Evolutionary conservation across 2,797 vertebrate genomes (phyloP), one percentile per base, ranked within the genome.

Genomic region (Danio choprae): DNA sequence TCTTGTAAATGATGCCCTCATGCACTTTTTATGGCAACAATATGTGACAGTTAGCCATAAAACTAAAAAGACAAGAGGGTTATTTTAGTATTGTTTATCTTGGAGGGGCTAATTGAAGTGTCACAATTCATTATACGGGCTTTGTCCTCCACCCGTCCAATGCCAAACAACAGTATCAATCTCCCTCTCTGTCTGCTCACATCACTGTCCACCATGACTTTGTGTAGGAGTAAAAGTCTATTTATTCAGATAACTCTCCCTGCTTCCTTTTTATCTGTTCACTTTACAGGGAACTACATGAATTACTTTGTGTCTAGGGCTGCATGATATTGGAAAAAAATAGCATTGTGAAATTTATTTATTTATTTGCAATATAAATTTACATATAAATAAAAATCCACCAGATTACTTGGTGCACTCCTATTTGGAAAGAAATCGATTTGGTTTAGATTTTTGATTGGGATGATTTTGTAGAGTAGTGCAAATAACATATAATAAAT

Each of bases 71-170:
- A 40, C 77, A 76, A 56, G 56, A 55, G 7, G 72, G 83, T 69
- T 86, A 83, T 87, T 86, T 86, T 77, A 82, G 85, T 76, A 64
- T 77, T 88, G 85, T 88, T 88, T 86, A 85, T 88, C 86, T 85
- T 77, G 53, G 77, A 71, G 62, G 44, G 75, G 77, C 84, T 87
- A 89, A 89, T 89, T 89, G 87, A 89, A 89, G 85, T 89, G 89
- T 89, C 88, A 87, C 74, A 88, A 84, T 77, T 87, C 71, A 87
- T 90, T 87, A 88, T 80, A 76, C 81, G 58, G 56, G 48, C 79
- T 79, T 72, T 79, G 72, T 87, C 87, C 83, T 87, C 83, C 83
- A 82, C 83, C 86, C 84, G 75, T 89, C 87, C 75, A 77, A 70
- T 86, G 84, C 73, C 85, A 84, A 88, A 87, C 63, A 73, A 81